Evolutionary conservation across 2,113 vertebrate genomes (phyloP).

Genomic region (Rana temporaria): DNA sequence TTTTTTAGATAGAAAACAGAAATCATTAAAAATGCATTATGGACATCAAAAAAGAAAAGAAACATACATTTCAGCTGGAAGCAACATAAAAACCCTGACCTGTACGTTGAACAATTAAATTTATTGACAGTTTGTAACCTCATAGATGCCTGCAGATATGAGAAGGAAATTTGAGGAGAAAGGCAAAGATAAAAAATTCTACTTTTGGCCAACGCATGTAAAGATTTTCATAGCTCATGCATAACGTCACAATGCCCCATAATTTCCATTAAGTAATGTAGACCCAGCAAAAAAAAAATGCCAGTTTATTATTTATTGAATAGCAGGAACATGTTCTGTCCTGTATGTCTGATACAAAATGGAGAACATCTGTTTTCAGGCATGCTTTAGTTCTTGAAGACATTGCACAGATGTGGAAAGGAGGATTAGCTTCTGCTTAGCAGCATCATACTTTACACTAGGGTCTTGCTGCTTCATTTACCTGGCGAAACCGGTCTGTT

Average conservation of each 20-base stretch:
- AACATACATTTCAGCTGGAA: constrained; percentile 8
- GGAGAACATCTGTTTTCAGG: no score
- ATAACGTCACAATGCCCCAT: not conserved
- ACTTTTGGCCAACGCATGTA: not conserved
- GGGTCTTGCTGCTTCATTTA: no score
- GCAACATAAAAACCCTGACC: not conserved
- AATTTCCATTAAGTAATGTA: not conserved
- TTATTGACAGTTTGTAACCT: not conserved
- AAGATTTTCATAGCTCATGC: not conserved
- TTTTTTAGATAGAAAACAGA: not conserved
- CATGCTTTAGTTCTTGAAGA: no score
- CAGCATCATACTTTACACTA: no score
- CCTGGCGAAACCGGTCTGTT: no score
- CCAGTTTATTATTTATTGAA: no score
- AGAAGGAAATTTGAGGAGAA: not conserved
- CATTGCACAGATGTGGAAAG: no score
- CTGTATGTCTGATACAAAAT: no score
- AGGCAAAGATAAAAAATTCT: not conserved
- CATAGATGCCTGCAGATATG: not conserved
- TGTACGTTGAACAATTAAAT: not conserved
- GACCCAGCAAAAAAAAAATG: no score
- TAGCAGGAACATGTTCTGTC: no score
- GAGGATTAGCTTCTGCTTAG: no score
- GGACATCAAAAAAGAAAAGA: not conserved
- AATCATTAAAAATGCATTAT: constrained; percentile 35